phyloP scores from a whole-genome alignment of 2,797 vertebrate genomes.

The Sarcophilus harrisii region DNA sequence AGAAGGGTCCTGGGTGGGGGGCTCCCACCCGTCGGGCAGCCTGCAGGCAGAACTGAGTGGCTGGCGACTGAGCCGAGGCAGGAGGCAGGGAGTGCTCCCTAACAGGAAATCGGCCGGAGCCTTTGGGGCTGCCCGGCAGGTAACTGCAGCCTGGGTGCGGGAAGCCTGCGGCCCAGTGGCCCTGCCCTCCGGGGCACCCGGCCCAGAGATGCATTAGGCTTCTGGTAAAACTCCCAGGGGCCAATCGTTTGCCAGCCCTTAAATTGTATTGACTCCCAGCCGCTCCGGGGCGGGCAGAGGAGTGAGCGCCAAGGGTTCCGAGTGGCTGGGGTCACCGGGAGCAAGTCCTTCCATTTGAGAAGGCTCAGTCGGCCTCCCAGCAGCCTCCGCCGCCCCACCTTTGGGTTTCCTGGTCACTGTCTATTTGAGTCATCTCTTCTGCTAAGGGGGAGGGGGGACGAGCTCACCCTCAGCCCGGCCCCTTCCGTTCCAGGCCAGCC shows the following conservation, averaged over 20 bases:
- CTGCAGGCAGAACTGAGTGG: background rate
- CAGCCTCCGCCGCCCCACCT: background rate
- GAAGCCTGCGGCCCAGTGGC: background rate
- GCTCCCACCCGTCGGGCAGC: too few relatives aligned
- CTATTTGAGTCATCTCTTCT: background rate
- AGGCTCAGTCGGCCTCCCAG: background rate
- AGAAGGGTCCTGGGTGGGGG: background rate
- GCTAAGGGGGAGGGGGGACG: too few relatives aligned
- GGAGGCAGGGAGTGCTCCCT: background rate
- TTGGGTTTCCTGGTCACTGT: background rate
- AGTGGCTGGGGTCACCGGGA: background rate
- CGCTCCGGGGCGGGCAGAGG: background rate
- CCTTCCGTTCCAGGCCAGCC: constrained; percentile 91
- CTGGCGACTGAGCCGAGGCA: background rate
- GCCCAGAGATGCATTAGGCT: background rate
- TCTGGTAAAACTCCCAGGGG: background rate
- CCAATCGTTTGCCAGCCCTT: background rate
- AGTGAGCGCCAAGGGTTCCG: background rate
- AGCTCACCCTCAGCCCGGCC: background rate
- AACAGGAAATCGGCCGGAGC: background rate
- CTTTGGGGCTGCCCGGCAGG: background rate
- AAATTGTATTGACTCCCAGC: background rate
- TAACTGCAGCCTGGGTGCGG: background rate
- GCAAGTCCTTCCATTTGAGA: background rate
- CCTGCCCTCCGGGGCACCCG: background rate